A percentile compares a stretch with the other conserved stretches of the same genome.
Conservation (phyloP, 2,113 vertebrate genomes). For the Brachypodius melanocephalos region DNA sequence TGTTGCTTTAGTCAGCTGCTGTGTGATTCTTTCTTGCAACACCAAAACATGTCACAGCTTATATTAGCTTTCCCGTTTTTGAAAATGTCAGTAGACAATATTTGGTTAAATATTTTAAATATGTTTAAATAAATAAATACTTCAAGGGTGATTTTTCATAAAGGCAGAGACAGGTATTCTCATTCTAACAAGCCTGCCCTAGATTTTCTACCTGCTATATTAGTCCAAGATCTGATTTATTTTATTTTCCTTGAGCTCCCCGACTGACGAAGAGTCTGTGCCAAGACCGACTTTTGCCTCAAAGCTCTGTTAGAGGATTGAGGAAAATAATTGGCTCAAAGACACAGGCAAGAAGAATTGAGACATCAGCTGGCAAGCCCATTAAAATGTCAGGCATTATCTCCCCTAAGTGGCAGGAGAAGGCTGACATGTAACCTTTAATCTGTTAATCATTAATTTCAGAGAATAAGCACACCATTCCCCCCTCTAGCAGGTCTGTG, state of each 20-base stretch:
- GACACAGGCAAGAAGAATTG: neutral
- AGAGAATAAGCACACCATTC: neutral
- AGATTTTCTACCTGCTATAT: neutral
- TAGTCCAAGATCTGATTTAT: neutral
- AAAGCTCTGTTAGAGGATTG: neutral
- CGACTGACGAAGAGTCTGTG: neutral
- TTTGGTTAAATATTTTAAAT: slow-evolving; percentile 56
- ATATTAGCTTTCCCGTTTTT: neutral
- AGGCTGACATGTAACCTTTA: neutral
- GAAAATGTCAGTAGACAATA: neutral
- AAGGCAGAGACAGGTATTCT: slow-evolving; percentile 13
- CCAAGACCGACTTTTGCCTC: neutral
- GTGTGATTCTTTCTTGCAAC: neutral
- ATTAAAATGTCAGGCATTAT: slow-evolving; percentile 23
- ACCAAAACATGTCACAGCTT: neutral
- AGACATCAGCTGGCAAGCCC: neutral
- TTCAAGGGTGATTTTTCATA: neutral
- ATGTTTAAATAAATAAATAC: slow-evolving; percentile 57
- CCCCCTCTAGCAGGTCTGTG: neutral
- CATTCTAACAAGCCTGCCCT: slow-evolving; percentile 1
- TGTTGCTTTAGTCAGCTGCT: neutral
- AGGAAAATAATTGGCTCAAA: slow-evolving; percentile 16
- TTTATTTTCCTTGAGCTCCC: neutral
- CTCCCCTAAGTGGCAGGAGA: neutral
- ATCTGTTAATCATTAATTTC: neutral